Conservation (phyloP, 2,888 invertebrate genomes). For the Saturnia japonica region DNA sequence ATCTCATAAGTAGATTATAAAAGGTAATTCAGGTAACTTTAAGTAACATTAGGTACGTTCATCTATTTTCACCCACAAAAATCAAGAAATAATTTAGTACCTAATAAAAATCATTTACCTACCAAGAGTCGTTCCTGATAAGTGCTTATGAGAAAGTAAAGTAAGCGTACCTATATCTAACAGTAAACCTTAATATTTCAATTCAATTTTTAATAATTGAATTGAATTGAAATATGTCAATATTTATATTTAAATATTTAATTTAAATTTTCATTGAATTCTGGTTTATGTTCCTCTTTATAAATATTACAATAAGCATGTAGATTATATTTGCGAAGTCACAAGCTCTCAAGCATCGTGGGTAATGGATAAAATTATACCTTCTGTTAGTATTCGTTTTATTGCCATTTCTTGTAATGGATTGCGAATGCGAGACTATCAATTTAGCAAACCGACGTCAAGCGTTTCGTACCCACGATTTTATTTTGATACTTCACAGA, state of each 20-base stretch:
- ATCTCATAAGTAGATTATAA: no score
- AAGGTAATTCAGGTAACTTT: no score
- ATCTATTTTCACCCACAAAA: neutral
- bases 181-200: neutral
- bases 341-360: conserved; percentile 37
- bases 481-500: conserved; percentile 69
- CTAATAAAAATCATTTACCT: neutral
- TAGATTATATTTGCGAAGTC: neutral
- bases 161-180: neutral
- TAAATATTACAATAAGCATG: conserved; percentile 9
- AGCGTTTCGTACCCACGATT: conserved; percentile 56
- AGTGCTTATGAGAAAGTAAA: neutral
- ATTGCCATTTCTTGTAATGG: conserved; percentile 54
- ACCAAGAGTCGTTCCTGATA: neutral
- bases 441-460: conserved; percentile 63
- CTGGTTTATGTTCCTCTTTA: neutral
- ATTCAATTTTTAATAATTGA: neutral
- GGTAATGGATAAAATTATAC: conserved; percentile 29
- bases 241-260: neutral
- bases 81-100: neutral
- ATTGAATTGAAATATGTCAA: neutral
- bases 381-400: conserved; percentile 62
- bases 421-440: conserved; percentile 57
- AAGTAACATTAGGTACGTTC: neutral
- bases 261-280: neutral